Percentiles rank a stretch among this genome's conserved stretches.
Evolutionary conservation across 2,113 vertebrate species (phyloP).

Genomic region (Promerops cafer): DNA sequence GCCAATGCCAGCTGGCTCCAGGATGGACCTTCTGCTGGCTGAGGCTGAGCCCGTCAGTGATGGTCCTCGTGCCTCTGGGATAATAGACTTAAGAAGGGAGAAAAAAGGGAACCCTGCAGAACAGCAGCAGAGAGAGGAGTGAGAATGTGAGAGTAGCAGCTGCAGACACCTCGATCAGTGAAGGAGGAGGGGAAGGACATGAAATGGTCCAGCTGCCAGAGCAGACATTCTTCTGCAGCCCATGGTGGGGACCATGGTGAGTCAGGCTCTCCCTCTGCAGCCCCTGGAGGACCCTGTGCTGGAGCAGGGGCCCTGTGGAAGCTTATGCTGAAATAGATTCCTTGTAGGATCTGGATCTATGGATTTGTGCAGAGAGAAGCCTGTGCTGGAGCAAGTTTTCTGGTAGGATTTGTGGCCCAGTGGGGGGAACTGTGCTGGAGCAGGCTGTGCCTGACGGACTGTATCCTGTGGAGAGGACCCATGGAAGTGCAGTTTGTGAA

Average conservation of each 20-base stretch:
- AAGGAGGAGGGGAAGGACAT: background rate
- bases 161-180: background rate
- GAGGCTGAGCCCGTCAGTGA: background rate
- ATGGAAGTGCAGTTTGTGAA: background rate
- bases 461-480: background rate
- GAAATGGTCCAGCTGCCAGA: background rate
- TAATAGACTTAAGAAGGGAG: background rate
- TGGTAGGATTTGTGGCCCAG: background rate
- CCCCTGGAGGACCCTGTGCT: background rate
- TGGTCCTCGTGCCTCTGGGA: background rate
- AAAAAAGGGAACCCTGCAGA: background rate
- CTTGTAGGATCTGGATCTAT: background rate
- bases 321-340: background rate
- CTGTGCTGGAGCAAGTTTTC: background rate
- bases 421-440: background rate
- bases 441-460: background rate
- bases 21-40: background rate
- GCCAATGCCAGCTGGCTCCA: background rate
- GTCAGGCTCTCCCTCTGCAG: background rate
- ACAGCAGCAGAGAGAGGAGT: background rate
- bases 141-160: background rate
- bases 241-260: accelerated
- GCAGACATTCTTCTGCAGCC: background rate
- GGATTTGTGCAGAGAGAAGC: background rate
- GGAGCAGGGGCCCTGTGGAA: background rate